Conservation (phyloP, 1,140 invertebrate species). For the Drosophila baimaii region DNA sequence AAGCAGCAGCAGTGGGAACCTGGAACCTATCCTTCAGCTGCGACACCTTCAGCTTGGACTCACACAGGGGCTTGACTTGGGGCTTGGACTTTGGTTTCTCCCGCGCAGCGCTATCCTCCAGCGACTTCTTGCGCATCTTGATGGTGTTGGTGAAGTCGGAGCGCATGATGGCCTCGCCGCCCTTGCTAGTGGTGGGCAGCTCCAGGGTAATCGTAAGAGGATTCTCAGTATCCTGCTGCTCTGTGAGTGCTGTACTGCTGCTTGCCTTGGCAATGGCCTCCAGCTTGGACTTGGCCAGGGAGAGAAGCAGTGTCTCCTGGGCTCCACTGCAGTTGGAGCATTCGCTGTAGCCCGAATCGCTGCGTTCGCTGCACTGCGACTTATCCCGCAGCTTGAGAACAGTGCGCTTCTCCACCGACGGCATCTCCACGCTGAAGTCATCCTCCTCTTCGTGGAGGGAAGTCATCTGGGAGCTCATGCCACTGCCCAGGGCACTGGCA, state of each 20-base stretch:
- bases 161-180: constrained; percentile 78
- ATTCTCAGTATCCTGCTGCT: constrained; percentile 14
- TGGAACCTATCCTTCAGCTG: constrained; percentile 76
- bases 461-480: constrained; percentile 61
- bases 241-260: not conserved
- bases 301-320: constrained; percentile 66
- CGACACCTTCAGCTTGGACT: constrained; percentile 78
- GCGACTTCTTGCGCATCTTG: constrained; percentile 82
- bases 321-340: constrained; percentile 85
- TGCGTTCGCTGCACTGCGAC: constrained; percentile 85
- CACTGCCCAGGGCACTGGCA: constrained; percentile 20
- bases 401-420: constrained; percentile 58
- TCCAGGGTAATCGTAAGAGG: constrained; percentile 38
- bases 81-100: constrained; percentile 66
- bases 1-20: constrained; percentile 20
- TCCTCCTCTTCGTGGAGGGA: constrained; percentile 81
- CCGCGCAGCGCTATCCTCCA: constrained; percentile 73
- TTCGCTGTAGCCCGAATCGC: constrained; percentile 87
- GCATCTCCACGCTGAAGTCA: constrained; percentile 72
- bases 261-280: constrained; percentile 76
- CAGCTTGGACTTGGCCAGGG: constrained; percentile 74
- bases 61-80: constrained; percentile 58
- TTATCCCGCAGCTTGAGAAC: constrained; percentile 66
- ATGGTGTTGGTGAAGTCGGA: constrained; percentile 84
- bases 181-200: constrained; percentile 50